phyloP scores from a whole-genome alignment of 1,140 invertebrate genomes.

The Calliphora vicina region DNA sequence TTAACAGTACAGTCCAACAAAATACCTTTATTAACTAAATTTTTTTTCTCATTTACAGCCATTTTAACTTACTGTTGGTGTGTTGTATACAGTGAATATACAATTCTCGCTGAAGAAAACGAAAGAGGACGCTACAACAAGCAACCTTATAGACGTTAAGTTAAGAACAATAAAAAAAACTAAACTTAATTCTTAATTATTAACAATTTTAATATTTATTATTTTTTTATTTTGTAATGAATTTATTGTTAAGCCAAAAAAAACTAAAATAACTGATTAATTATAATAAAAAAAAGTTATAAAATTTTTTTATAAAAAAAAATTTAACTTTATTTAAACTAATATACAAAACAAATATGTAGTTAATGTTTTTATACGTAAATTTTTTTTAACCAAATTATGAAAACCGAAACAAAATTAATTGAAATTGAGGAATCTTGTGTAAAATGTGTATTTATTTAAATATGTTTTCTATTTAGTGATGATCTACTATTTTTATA shows the following conservation, averaged over 20 bases:
- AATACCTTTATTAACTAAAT: not conserved
- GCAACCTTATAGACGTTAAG: constrained; percentile 71
- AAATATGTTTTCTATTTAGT: too few relatives aligned
- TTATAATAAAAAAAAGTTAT: not conserved
- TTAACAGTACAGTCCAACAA: too few relatives aligned
- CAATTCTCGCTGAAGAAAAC: constrained; percentile 73
- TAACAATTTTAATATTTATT: constrained; percentile 26
- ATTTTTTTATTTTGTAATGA: not conserved
- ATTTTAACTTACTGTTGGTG: constrained; percentile 77
- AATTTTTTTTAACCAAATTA: not conserved
- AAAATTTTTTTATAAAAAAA: not conserved
- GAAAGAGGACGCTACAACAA: constrained; percentile 71
- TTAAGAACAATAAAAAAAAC: not conserved
- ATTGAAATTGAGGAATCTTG: too few relatives aligned
- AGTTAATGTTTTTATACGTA: not conserved
- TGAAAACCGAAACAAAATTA: too few relatives aligned
- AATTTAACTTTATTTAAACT: not conserved
- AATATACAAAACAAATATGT: not conserved
- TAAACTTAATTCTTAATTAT: constrained; percentile 4
- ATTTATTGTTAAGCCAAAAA: not conserved
- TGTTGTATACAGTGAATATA: constrained; percentile 81
- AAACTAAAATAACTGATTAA: not conserved
- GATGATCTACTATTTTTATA: too few relatives aligned
- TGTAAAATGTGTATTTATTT: too few relatives aligned
- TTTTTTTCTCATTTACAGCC: constrained; percentile 64